Base-by-base conservation (phyloP, 2,888 invertebrate species). In the Pedicia rivosa region DNA sequence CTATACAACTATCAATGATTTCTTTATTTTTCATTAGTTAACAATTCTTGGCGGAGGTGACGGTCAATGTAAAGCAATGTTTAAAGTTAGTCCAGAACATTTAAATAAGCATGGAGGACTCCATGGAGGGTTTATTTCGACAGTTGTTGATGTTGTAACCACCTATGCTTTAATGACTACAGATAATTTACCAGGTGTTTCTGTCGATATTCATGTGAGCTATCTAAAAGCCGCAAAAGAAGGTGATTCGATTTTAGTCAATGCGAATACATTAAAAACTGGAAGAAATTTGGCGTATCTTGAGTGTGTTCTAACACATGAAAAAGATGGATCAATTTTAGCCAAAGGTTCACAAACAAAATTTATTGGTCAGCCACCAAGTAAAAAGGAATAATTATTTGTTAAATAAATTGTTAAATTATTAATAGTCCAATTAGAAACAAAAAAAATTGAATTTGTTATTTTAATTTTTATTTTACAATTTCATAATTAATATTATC, bases 321-420 rank as follows among this genome's bases (percentile, higher is more conserved):
- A 87, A 57, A 63, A 66, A 6, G 77, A 72, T 41, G 78, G 80
- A 37, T 65, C 67, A 31, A 47, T 90, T 2, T 56, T 94, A 35
- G 91, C 86, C 4, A 77, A 72, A 43, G 92, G 88, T 26, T 69
- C 72, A 39, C 92, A 94, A 54, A 87, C 84, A 0, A 91, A 91
- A 56, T 86, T 68, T 55, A 55, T 74, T 5, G 55, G 54, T 8
- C 16, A 33, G 5, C 19, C 34, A 29, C 5, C 20, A 6, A 20
- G 20, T 5, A 20, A 20, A 6, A 20, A 20, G 20, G 20, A 6
- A 6, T 6, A 6, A 20, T 20, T 20, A 5, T 20, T 8, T 5
- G 6, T 20, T 20, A 20, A 20, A 8, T 20, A 6, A 6, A 5
- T 20, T 20, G 20, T 6, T 20, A 8, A 20, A 20, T 20, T 6